Conservation (phyloP, 2,797 vertebrate species). For the Steatocranus sp. region DNA sequence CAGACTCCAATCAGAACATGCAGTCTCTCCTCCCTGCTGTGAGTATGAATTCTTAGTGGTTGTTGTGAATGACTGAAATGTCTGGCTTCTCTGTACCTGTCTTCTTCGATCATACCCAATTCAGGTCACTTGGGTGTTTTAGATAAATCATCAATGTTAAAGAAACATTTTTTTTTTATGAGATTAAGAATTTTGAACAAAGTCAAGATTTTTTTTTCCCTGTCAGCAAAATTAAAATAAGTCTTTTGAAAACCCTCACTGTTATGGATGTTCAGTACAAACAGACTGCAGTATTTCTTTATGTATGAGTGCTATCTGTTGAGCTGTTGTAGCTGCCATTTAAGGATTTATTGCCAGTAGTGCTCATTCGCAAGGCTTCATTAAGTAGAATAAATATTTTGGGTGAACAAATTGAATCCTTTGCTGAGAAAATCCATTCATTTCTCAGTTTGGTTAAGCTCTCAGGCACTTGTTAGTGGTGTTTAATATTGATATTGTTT, state of each 20-base stretch:
- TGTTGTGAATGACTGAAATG: neutral
- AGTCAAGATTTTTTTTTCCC: neutral
- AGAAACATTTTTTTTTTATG: neutral
- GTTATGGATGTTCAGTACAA: neutral
- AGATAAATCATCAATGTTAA: neutral
- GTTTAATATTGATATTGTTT: neutral
- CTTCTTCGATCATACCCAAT: neutral
- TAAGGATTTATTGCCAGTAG: neutral
- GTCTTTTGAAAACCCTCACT: neutral
- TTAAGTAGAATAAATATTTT: neutral
- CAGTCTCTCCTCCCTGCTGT: conserved; percentile 97
- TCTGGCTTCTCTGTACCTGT: neutral
- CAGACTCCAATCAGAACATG: conserved; percentile 99
- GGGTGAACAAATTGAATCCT: neutral
- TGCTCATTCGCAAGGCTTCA: neutral
- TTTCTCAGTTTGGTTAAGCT: neutral
- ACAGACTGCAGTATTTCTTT: neutral
- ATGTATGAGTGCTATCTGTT: neutral
- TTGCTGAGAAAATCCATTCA: neutral
- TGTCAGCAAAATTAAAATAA: neutral
- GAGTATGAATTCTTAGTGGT: conserved; percentile 72
- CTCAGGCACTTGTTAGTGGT: neutral
- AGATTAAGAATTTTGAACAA: neutral
- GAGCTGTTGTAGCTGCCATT: neutral
- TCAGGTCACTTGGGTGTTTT: neutral